These are phyloP conservation scores for Lates calcarifer DNA, from an alignment of 2,113 vertebrate species.

Conservation along the genomic window DNA sequence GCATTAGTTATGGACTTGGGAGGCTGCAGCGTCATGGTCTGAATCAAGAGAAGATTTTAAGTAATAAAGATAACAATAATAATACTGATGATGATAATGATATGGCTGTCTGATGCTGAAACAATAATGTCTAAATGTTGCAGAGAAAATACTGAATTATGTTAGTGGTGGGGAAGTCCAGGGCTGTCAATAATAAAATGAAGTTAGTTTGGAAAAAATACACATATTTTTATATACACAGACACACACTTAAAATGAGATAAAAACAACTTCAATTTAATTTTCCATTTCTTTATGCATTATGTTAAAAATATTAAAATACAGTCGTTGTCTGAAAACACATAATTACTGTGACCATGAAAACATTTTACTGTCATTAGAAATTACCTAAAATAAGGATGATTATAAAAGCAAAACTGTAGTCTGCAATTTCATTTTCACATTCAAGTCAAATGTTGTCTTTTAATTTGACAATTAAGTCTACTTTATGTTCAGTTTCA, in stretches of 20 bases:
- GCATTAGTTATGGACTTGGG: conserved; percentile 89
- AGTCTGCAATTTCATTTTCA: too few species aligned
- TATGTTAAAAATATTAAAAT: too few species aligned
- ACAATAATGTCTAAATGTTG: neutral
- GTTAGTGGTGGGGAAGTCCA: neutral
- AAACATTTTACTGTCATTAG: neutral
- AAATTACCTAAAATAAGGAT: neutral
- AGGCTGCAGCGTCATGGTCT: conserved; percentile 88
- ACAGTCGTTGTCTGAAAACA: too few species aligned
- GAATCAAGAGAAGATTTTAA: neutral
- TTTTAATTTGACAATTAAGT: neutral
- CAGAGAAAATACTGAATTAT: neutral
- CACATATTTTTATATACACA: too few species aligned
- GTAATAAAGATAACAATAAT: neutral
- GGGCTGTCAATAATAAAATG: too few species aligned
- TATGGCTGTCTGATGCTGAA: neutral
- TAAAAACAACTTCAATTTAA: too few species aligned
- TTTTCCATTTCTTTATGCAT: too few species aligned
- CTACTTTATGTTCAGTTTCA: neutral
- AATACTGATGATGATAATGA: neutral
- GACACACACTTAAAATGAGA: too few species aligned
- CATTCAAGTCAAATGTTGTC: too few species aligned
- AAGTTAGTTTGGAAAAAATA: too few species aligned
- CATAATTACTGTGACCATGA: too few species aligned
- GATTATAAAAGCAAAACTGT: too few species aligned